Percentiles rank a stretch among this genome's conserved stretches.
These are phyloP conservation scores for Cremastobaeus sp. DNA, from an alignment of 2,888 invertebrate species.

Conservation along the genomic window DNA sequence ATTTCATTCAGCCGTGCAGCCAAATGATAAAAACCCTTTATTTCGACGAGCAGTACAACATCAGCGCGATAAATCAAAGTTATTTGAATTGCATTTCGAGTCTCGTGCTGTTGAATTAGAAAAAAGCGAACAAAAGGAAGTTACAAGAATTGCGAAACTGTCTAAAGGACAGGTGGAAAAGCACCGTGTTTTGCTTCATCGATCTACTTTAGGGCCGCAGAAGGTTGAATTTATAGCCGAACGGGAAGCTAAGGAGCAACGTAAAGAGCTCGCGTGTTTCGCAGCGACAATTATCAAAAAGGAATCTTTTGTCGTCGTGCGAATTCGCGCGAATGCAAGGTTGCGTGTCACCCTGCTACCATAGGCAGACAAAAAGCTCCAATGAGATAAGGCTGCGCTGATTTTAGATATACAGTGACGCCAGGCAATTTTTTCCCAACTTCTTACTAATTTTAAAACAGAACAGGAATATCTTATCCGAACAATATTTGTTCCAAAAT, in stretches of 20 bases:
- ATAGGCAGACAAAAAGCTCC: constrained; percentile 70
- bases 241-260: constrained; percentile 13
- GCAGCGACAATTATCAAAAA: constrained; percentile 69
- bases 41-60: constrained; percentile 47
- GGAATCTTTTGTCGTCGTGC: constrained; percentile 73
- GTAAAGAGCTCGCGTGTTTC: constrained; percentile 67
- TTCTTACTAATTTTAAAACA: neutral
- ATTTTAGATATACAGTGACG: constrained; percentile 24
- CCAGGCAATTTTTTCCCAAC: constrained; percentile 4
- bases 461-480: too few relatives aligned
- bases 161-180: constrained; percentile 59
- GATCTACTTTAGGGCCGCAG: constrained; percentile 45
- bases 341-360: constrained; percentile 73
- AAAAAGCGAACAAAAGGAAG: constrained; percentile 58
- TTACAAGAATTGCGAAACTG: constrained; percentile 41
- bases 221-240: constrained; percentile 43
- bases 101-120: constrained; percentile 44
- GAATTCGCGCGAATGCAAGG: constrained; percentile 69
- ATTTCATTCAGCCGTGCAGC: constrained; percentile 50
- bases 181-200: constrained; percentile 58
- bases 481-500: neutral
- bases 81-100: constrained; percentile 52
- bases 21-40: constrained; percentile 52
- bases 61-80: constrained; percentile 46
- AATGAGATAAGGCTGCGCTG: constrained; percentile 66